These are phyloP conservation scores for Lipotes vexillifer DNA, from an alignment of 2,113 vertebrate species.

Conservation along the genomic window DNA sequence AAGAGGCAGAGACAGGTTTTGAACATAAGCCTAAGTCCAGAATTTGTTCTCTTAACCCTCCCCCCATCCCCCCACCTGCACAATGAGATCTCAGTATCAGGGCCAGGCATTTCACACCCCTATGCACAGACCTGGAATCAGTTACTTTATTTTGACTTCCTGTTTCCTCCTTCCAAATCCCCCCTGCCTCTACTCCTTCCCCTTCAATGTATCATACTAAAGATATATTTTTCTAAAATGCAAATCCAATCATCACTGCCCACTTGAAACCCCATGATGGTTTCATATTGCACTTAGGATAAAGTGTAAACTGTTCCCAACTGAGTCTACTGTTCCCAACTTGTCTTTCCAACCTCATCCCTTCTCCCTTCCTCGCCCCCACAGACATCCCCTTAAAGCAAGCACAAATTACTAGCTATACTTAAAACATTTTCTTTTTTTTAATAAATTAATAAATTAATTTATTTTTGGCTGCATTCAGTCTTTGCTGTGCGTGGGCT, in stretches of 20 bases:
- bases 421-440: background rate
- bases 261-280: background rate
- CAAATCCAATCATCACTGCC: background rate
- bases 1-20: background rate
- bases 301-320: background rate
- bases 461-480: no score
- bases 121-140: background rate
- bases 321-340: background rate
- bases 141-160: conserved; percentile 10
- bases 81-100: background rate
- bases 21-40: background rate
- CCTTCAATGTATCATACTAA: background rate
- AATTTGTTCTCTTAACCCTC: background rate
- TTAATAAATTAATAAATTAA: no score
- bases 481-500: no score
- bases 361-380: background rate
- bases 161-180: conserved; percentile 3
- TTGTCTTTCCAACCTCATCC: background rate
- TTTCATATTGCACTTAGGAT: background rate
- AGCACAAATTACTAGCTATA: background rate
- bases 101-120: background rate
- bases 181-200: background rate
- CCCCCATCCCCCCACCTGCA: fast-evolving
- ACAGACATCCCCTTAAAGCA: background rate
- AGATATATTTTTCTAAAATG: conserved; percentile 23